Conservation (phyloP, 2,888 invertebrate species). For the Atethmia centrago region DNA sequence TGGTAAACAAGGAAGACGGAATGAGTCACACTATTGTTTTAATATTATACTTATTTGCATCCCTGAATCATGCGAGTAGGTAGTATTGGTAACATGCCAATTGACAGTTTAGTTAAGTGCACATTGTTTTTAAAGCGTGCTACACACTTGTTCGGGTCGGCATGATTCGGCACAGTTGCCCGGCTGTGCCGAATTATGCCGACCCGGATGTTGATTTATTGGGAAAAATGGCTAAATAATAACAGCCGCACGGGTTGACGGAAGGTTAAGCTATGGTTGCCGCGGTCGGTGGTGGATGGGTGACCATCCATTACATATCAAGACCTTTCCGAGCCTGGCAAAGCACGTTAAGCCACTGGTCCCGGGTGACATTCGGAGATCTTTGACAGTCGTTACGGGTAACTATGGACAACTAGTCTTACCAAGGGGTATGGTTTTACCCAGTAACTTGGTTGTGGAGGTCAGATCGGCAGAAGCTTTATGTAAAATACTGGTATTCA, state of each 20-base stretch:
- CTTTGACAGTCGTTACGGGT: neutral
- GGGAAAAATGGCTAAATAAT: too few relatives aligned
- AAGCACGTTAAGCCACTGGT: neutral
- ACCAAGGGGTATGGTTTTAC: neutral
- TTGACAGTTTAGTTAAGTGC: constrained; percentile 57
- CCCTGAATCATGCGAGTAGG: constrained; percentile 68
- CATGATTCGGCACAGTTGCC: too few relatives aligned
- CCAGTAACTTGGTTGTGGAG: neutral
- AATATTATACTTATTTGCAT: constrained; percentile 70
- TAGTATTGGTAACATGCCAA: constrained; percentile 57
- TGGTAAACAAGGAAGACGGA: constrained; percentile 76
- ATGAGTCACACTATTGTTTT: constrained; percentile 80
- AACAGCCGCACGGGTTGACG: too few relatives aligned
- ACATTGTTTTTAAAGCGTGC: constrained; percentile 50
- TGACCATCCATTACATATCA: too few relatives aligned
- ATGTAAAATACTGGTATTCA: neutral
- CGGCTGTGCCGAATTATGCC: too few relatives aligned
- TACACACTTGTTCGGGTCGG: neutral
- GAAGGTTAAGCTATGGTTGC: too few relatives aligned
- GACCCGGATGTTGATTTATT: too few relatives aligned
- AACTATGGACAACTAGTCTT: neutral
- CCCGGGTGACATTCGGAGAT: neutral
- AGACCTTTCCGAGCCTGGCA: neutral
- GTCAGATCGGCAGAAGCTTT: neutral
- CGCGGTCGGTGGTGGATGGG: too few relatives aligned